Evolutionary conservation across 64 coral and sea anemone genomes (phyloP), one percentile per base, ranked within the genome.

Genomic region (Montipora foliosa): DNA sequence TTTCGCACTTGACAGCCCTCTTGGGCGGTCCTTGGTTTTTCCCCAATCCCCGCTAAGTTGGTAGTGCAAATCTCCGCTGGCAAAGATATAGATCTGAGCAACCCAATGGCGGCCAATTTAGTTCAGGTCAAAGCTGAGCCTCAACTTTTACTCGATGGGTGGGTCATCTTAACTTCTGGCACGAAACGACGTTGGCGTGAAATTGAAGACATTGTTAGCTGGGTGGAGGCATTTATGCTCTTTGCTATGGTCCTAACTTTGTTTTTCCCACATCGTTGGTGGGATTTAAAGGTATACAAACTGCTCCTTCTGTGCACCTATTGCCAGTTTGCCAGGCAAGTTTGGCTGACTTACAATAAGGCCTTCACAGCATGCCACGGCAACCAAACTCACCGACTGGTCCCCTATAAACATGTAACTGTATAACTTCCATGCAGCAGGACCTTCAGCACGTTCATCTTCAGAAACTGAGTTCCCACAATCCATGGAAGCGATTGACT

Each of bases 21-120:
- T 1, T 37, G 29, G 1, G 58, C 66, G 8, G 81, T 55, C 37
- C 84, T 67, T 16, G 45, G 84, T 49, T 87, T 87, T 87, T 87
- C 47, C 44, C 84, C 84, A 1, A 9, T 87, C 16, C 84, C 84
- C 14, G 44, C 84, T 12, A 72, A 37, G 29, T 37, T 37, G 29
- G 29, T 37, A 37, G 29, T 1, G 29, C 29, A 37, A 37, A 37
- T 37, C 29, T 37, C 29, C 29, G 29, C 29, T 37, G 29, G 29
- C 29, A 37, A 37, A 75, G 68, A 57, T 10, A 17, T 83, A 5
- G 24, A 83, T 19, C 53, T 83, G 5, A 24, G 80, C 50, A 53
- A 83, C 13, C 25, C 62, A 19, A 52, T 29, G 0, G 19, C 51
- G 16, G 24, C 13, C 16, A 83, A 66, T 24, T 12, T 83, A 24